phyloP scores from a whole-genome alignment of 1,140 invertebrate species.

The Drosophila tropicalis region DNA sequence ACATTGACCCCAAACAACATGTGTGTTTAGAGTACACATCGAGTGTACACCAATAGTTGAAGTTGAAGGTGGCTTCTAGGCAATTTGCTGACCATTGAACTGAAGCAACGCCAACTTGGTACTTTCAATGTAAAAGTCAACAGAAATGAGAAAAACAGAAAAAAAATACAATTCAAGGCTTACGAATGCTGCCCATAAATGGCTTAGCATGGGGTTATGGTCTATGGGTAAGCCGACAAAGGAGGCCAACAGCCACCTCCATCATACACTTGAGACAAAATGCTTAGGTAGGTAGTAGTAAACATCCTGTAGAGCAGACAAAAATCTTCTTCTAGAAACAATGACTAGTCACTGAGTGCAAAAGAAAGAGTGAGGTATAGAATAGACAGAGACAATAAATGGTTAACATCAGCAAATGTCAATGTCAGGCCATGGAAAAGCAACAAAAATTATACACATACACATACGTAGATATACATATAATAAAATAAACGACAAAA shows the following conservation, averaged over 20 bases:
- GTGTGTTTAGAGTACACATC: conserved; percentile 16
- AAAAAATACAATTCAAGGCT: conserved; percentile 17
- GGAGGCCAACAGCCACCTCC: background rate
- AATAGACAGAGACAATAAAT: conserved; percentile 27
- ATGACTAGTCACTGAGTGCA: background rate
- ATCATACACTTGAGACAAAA: conserved; percentile 54
- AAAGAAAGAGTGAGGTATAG: background rate
- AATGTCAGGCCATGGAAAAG: conserved; percentile 71
- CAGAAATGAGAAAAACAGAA: background rate
- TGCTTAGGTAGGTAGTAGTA: conserved; percentile 19
- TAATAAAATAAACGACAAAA: conserved; percentile 30
- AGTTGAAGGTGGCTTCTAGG: conserved; percentile 54
- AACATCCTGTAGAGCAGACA: conserved; percentile 10
- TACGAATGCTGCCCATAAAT: conserved; percentile 34
- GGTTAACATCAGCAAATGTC: conserved; percentile 72
- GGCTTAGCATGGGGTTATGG: conserved; percentile 61
- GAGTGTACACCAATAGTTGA: conserved; percentile 16
- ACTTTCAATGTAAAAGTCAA: conserved; percentile 10
- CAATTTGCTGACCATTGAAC: conserved; percentile 63
- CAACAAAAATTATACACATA: conserved; percentile 30
- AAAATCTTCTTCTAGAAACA: conserved; percentile 9
- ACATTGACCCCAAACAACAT: background rate
- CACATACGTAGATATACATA: background rate
- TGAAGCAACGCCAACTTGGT: conserved; percentile 6
- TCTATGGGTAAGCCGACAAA: conserved; percentile 67